Evolutionary conservation across 2,888 invertebrate genomes (phyloP).

Genomic region (Parelbella ahira): DNA sequence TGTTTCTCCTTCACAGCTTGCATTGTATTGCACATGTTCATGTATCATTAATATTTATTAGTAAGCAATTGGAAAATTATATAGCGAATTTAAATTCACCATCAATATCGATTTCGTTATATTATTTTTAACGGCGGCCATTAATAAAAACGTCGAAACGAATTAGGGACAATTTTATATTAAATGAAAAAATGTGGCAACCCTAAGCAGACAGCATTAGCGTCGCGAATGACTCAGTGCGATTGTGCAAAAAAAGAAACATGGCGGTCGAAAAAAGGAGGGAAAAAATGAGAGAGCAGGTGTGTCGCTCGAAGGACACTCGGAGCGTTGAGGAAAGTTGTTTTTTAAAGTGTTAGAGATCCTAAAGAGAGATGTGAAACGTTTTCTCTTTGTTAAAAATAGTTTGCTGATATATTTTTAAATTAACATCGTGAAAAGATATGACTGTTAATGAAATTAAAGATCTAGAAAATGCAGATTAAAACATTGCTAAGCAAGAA

Average conservation of each 20-base stretch:
- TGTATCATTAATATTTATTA: no score
- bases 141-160: constrained; percentile 22
- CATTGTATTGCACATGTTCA: no score
- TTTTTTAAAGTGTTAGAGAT: constrained; percentile 42
- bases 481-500: no score
- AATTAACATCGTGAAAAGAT: no score
- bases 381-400: no score
- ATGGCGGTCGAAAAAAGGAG: constrained; percentile 46
- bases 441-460: no score
- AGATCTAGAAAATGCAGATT: no score
- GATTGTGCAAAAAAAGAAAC: constrained; percentile 33
- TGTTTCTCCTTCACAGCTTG: no score
- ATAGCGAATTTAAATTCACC: no score
- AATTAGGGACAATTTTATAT: constrained; percentile 16
- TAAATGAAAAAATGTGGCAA: constrained; percentile 36
- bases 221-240: constrained; percentile 43
- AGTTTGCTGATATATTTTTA: no score
- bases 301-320: constrained; percentile 50
- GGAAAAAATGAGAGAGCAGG: constrained; percentile 46
- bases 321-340: constrained; percentile 51
- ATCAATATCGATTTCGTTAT: no score
- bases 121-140: constrained; percentile 26
- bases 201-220: constrained; percentile 41
- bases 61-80: no score
- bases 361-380: constrained; percentile 25